Conservation (phyloP, 2,797 vertebrate genomes). For the Melanotaenia boesemani region DNA sequence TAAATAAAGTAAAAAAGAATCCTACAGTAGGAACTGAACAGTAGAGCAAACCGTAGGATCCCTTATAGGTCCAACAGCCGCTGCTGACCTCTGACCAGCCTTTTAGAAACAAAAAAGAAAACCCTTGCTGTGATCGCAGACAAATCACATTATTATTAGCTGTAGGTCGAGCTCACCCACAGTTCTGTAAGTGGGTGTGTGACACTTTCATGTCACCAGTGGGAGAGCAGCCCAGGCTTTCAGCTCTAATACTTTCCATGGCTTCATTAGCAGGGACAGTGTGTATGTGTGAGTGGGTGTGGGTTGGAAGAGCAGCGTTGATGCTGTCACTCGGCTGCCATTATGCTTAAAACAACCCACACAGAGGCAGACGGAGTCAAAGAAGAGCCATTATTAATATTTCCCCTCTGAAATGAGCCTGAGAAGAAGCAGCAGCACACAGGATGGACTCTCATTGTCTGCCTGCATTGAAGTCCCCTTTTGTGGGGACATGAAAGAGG, state of each 20-base stretch:
- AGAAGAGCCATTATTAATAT: constrained; percentile 63
- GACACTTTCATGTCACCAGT: constrained; percentile 44
- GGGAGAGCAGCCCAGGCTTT: constrained; percentile 38
- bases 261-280: constrained; percentile 63
- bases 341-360: constrained; percentile 61
- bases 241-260: constrained; percentile 52
- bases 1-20: background rate
- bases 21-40: background rate
- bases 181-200: constrained; percentile 21
- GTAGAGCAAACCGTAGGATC: background rate
- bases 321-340: constrained; percentile 59
- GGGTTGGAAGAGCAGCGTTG: constrained; percentile 32
- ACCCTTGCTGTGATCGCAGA: constrained; percentile 16
- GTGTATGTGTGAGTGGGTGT: constrained; percentile 27
- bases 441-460: constrained; percentile 41
- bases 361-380: constrained; percentile 47
- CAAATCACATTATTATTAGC: constrained; percentile 45
- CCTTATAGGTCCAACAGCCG: background rate
- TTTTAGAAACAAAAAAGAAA: background rate
- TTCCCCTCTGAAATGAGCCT: constrained; percentile 54
- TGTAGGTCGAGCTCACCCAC: constrained; percentile 13
- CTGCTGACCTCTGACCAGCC: constrained; percentile 12
- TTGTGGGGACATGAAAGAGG: constrained; percentile 59
- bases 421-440: constrained; percentile 22
- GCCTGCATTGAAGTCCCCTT: constrained; percentile 43